Evolutionary conservation across 2,113 vertebrate species (phyloP).

Genomic region (Callipepla squamata): DNA sequence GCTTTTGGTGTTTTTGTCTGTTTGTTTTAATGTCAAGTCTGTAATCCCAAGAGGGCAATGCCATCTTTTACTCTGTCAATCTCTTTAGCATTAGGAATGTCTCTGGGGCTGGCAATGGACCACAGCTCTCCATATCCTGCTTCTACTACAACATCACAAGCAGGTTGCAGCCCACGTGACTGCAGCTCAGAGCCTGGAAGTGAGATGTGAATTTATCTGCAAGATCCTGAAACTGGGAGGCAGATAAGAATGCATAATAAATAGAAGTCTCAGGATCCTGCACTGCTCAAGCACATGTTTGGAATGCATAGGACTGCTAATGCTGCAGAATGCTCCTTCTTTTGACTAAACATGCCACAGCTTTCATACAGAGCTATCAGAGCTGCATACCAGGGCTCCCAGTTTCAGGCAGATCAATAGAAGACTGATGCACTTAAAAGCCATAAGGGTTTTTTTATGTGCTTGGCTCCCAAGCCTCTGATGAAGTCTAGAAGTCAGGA

Average conservation of each 20-base stretch:
- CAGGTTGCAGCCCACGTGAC: neutral
- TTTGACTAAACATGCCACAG: neutral
- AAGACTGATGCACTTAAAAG: constrained; percentile 3
- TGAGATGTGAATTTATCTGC: neutral
- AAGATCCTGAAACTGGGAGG: neutral
- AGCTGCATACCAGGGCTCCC: neutral
- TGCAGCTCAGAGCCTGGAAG: neutral
- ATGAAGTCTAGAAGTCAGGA: neutral
- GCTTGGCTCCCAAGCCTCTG: neutral
- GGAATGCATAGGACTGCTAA: neutral
- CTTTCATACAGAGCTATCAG: neutral
- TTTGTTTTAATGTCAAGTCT: neutral
- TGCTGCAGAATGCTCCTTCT: neutral
- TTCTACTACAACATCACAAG: neutral
- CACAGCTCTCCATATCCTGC: neutral
- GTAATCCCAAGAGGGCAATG: neutral
- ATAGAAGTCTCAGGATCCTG: neutral
- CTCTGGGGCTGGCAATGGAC: neutral
- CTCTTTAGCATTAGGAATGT: neutral
- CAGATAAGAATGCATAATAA: neutral
- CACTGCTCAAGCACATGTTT: neutral
- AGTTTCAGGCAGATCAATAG: neutral
- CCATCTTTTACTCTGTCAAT: neutral
- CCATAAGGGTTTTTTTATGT: neutral
- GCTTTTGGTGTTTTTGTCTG: neutral